phyloP scores from a whole-genome alignment of 2,113 vertebrate species.

The Ahaetulla prasina region DNA sequence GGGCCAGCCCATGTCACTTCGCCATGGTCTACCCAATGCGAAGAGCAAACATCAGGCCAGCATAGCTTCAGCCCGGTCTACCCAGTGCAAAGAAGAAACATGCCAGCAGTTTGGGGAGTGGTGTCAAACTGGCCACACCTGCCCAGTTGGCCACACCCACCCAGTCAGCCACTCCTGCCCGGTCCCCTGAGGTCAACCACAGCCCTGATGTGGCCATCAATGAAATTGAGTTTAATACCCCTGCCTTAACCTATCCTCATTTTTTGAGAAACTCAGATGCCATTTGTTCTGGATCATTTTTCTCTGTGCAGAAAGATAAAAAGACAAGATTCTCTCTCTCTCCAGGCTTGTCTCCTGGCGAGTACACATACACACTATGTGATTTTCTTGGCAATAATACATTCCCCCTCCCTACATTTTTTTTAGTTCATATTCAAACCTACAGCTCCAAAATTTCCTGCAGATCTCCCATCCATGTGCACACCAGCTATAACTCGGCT shows the following conservation, averaged over 20 bases:
- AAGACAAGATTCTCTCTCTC: not conserved
- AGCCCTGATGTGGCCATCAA: too few species aligned
- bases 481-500: not conserved
- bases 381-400: not conserved
- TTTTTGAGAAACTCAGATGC: constrained; percentile 9
- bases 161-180: too few species aligned
- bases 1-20: too few species aligned
- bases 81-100: too few species aligned
- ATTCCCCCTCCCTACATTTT: not conserved
- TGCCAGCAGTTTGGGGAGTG: too few species aligned
- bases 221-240: too few species aligned
- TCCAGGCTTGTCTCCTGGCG: not conserved
- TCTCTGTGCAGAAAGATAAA: not conserved
- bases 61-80: too few species aligned
- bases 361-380: not conserved
- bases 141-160: too few species aligned
- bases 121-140: too few species aligned
- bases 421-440: not conserved
- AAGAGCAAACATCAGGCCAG: too few species aligned
- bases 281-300: constrained; percentile 3
- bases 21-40: too few species aligned
- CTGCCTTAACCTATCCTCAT: not conserved
- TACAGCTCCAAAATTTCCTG: not conserved
- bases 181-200: too few species aligned
- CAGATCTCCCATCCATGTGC: not conserved